phyloP scores from a whole-genome alignment of 2,113 vertebrate species.

The Amphilophus citrinellus region DNA sequence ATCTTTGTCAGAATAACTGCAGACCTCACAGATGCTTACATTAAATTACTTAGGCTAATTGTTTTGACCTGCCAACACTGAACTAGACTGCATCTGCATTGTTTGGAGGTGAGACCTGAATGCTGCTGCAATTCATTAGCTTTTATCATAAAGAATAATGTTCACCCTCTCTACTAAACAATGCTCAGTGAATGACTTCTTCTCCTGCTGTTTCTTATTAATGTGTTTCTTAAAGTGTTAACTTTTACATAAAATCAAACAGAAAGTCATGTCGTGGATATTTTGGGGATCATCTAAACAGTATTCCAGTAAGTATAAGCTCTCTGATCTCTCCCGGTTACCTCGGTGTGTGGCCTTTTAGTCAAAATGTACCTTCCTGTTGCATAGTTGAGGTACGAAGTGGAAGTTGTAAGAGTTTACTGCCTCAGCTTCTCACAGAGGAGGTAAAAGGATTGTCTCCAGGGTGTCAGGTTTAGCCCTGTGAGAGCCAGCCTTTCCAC shows the following conservation, averaged over 20 bases:
- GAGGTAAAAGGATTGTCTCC: slow-evolving; percentile 24
- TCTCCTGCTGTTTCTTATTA: slow-evolving; percentile 34
- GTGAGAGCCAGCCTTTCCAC: not conserved
- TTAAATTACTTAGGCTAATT: slow-evolving; percentile 14
- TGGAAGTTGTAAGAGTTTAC: not conserved
- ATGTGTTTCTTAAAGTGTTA: slow-evolving; percentile 15
- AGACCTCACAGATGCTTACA: slow-evolving; percentile 25
- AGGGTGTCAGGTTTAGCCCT: slow-evolving; percentile 27
- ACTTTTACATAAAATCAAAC: slow-evolving; percentile 15
- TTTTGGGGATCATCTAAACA: not conserved
- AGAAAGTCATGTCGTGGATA: not conserved
- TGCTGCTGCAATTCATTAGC: slow-evolving; percentile 32
- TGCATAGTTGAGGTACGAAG: not conserved
- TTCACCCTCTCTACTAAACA: slow-evolving; percentile 9
- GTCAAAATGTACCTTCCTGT: slow-evolving; percentile 8
- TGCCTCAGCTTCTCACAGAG: slow-evolving; percentile 13
- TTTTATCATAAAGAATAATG: slow-evolving; percentile 40
- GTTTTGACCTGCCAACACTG: slow-evolving; percentile 23
- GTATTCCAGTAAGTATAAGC: not conserved
- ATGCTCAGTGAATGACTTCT: slow-evolving; percentile 20
- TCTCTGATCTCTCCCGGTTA: not conserved
- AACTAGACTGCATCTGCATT: slow-evolving; percentile 25
- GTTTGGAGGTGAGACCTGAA: slow-evolving; percentile 18
- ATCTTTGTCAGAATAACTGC: slow-evolving; percentile 22
- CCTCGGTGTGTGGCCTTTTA: not conserved